These are phyloP conservation scores for Spinus pinus DNA, from an alignment of 2,797 vertebrate genomes.

Conservation along the genomic window DNA sequence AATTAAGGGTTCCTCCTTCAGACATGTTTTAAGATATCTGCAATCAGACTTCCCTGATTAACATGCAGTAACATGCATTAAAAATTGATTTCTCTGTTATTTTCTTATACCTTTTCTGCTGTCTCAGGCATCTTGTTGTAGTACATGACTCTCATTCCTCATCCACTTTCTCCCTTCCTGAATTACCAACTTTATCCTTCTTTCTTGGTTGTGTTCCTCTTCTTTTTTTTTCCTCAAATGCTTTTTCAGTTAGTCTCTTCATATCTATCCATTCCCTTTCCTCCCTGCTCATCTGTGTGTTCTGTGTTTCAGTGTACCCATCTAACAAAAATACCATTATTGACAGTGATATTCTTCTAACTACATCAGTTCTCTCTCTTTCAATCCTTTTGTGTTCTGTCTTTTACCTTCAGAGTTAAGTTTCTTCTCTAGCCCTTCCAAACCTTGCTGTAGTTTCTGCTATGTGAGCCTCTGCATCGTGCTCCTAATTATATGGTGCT, in stretches of 20 bases:
- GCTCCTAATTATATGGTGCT: background rate
- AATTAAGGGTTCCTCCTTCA: background rate
- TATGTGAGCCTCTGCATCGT: background rate
- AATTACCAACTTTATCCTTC: background rate
- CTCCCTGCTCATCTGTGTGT: background rate
- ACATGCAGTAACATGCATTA: background rate
- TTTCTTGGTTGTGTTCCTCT: background rate
- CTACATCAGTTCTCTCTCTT: background rate
- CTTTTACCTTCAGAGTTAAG: background rate
- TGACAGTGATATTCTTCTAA: background rate
- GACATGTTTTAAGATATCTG: background rate
- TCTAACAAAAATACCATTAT: background rate
- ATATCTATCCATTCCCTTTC: background rate
- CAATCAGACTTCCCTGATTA: background rate
- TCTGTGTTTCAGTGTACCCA: background rate
- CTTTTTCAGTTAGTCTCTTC: background rate
- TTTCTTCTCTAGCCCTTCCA: background rate
- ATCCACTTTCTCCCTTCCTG: background rate
- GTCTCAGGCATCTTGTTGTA: background rate
- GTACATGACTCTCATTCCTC: background rate
- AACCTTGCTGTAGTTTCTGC: background rate
- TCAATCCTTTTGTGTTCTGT: background rate
- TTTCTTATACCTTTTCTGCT: background rate
- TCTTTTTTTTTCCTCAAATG: background rate
- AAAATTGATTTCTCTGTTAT: background rate